A percentile compares a stretch with the other conserved stretches of the same genome.
Evolutionary conservation across 2,797 vertebrate genomes (phyloP).

Genomic region (Eutrigla gurnardus): DNA sequence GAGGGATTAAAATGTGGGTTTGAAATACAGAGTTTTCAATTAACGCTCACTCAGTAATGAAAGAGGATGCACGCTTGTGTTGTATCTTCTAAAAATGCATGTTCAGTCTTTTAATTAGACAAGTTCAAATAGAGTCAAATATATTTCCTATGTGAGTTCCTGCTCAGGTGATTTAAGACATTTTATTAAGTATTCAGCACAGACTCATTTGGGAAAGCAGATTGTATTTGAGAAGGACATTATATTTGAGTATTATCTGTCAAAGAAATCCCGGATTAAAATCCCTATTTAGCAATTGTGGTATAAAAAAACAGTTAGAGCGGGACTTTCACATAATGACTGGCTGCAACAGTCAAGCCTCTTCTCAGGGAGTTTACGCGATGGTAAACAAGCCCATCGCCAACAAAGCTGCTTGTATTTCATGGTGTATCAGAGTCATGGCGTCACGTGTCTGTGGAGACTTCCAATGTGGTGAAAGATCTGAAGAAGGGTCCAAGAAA

Average conservation of each 20-base stretch:
- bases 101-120: slow-evolving; percentile 26
- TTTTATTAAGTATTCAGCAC: slow-evolving; percentile 1
- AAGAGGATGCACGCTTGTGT: neutral
- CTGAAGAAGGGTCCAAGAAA: neutral
- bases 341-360: neutral
- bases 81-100: slow-evolving; percentile 42
- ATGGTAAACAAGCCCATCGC: neutral
- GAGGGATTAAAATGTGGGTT: slow-evolving; percentile 53
- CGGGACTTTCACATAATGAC: neutral
- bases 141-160: neutral
- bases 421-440: neutral
- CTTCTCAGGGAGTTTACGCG: neutral
- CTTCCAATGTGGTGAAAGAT: neutral
- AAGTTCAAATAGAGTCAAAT: slow-evolving; percentile 26
- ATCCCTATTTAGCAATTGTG: neutral
- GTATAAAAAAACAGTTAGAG: neutral
- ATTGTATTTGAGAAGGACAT: neutral
- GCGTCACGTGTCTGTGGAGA: neutral
- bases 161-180: neutral
- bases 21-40: slow-evolving; percentile 61
- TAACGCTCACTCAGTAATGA: slow-evolving; percentile 29
- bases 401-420: neutral
- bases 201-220: neutral
- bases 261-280: neutral
- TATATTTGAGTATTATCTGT: no score